phyloP scores from a whole-genome alignment of 2,888 invertebrate species.

The Pterostichus niger region DNA sequence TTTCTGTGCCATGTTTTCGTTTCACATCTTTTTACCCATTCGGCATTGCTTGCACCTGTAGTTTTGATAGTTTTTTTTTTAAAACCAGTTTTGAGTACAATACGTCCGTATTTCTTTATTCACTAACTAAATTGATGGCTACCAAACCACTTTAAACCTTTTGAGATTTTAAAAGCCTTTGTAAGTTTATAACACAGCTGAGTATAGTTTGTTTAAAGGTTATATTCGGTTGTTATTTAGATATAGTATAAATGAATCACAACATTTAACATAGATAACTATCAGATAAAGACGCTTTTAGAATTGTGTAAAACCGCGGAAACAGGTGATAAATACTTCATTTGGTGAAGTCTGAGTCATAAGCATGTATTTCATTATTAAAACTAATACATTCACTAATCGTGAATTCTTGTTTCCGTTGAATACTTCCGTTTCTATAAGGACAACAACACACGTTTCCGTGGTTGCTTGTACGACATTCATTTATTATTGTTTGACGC shows the following conservation, averaged over 20 bases:
- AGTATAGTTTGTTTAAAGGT: too few species aligned
- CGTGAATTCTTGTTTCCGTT: constrained; percentile 43
- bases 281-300: constrained; percentile 12
- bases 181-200: background rate
- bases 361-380: constrained; percentile 40
- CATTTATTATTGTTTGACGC: background rate
- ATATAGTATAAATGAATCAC: constrained; percentile 14
- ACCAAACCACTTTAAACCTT: constrained; percentile 6
- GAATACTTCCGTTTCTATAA: constrained; percentile 57
- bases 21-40: constrained; percentile 40
- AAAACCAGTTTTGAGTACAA: constrained; percentile 49
- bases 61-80: constrained; percentile 44
- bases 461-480: constrained; percentile 38
- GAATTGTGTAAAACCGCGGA: constrained; percentile 41
- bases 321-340: constrained; percentile 19
- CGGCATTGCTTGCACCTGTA: constrained; percentile 47
- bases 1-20: constrained; percentile 47
- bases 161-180: constrained; percentile 12
- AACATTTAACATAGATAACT: background rate
- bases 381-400: constrained; percentile 51
- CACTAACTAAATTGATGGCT: background rate
- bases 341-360: constrained; percentile 34
- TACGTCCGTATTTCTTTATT: constrained; percentile 25
- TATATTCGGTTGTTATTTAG: too few species aligned
- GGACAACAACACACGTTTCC: constrained; percentile 47